These are phyloP conservation scores for Spodoptera picta DNA, from an alignment of 2,888 invertebrate genomes.

Conservation along the genomic window DNA sequence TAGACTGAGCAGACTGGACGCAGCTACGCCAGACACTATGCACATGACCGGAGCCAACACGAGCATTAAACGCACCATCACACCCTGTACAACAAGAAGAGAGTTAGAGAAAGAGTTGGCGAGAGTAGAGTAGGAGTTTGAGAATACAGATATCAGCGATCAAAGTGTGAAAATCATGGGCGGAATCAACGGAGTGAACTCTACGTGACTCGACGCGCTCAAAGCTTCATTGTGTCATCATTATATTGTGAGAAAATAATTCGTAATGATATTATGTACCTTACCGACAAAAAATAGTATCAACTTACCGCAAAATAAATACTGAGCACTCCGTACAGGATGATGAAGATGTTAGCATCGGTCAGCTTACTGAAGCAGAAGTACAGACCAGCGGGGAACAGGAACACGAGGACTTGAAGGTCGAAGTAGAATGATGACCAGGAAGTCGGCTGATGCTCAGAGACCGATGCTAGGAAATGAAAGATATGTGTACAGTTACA, in stretches of 20 bases:
- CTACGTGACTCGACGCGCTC: slow-evolving; percentile 81
- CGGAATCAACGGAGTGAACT: slow-evolving; percentile 78
- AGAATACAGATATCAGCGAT: slow-evolving; percentile 85
- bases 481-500: slow-evolving; percentile 1
- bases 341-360: slow-evolving; percentile 98
- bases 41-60: slow-evolving; percentile 99
- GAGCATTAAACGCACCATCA: slow-evolving; percentile 99
- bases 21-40: slow-evolving; percentile 98
- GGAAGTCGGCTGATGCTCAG: slow-evolving; percentile 99
- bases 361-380: slow-evolving; percentile 98
- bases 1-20: slow-evolving; percentile 94
- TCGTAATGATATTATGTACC: not conserved
- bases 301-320: slow-evolving; percentile 97
- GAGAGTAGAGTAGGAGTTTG: not conserved
- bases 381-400: slow-evolving; percentile 98
- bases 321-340: slow-evolving; percentile 98
- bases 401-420: slow-evolving; percentile 97
- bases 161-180: slow-evolving; percentile 90
- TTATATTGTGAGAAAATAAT: slow-evolving; percentile 23
- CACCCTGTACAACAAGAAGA: slow-evolving; percentile 90
- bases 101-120: slow-evolving; percentile 14
- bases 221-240: slow-evolving; percentile 78
- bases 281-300: not conserved
- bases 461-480: slow-evolving; percentile 91
- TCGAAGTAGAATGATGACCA: slow-evolving; percentile 99